Evolutionary conservation across 2,113 vertebrate genomes (phyloP).

Genomic region (Motacilla alba): DNA sequence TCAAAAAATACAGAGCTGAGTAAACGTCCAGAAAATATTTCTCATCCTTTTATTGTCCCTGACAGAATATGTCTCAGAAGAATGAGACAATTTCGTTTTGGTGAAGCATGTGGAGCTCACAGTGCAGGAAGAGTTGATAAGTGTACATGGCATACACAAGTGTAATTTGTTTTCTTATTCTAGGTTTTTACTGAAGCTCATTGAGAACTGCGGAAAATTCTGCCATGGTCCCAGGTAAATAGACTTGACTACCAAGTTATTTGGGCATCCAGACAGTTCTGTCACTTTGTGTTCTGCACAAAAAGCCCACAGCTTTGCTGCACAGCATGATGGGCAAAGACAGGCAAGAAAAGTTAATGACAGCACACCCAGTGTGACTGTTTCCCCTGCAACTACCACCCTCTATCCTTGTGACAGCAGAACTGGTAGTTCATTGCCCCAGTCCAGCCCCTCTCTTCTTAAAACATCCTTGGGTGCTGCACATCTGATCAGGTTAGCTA

Average conservation of each 20-base stretch:
- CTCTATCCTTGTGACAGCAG: not conserved
- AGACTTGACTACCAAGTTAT: not conserved
- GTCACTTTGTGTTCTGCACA: not conserved
- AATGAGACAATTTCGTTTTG: not conserved
- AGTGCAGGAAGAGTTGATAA: not conserved
- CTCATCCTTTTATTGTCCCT: not conserved
- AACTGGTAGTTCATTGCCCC: not conserved
- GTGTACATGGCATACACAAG: accelerated
- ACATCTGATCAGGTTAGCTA: not conserved
- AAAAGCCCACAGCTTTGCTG: not conserved
- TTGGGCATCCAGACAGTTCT: not conserved
- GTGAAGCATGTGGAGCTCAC: not conserved
- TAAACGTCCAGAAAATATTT: not conserved
- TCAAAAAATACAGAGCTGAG: not conserved
- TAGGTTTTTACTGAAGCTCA: not conserved
- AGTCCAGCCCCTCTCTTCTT: not conserved
- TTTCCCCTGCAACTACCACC: not conserved
- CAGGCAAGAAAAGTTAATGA: not conserved
- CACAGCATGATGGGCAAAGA: accelerated
- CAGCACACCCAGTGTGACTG: not conserved
- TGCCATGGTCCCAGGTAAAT: not conserved
- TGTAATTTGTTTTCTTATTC: not conserved
- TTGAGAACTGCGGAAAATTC: not conserved
- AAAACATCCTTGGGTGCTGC: not conserved
- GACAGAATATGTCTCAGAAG: not conserved